phyloP scores from a whole-genome alignment of 2,797 vertebrate genomes.

The Micropoecilia bifurca region DNA sequence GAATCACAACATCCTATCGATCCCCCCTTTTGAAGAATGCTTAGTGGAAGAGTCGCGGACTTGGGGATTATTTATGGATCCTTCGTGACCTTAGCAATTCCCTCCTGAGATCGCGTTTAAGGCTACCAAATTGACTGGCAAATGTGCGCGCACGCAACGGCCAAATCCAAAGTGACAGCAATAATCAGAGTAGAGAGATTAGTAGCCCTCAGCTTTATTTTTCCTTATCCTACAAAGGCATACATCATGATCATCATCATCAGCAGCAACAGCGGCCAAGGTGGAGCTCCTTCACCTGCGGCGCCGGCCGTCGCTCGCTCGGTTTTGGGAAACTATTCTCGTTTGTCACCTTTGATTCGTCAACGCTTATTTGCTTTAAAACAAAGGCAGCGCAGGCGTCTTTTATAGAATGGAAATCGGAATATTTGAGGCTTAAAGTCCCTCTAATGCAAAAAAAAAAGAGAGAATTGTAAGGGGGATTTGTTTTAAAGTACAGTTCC shows the following conservation, averaged over 20 bases:
- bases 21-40: conserved; percentile 74
- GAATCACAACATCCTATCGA: conserved; percentile 77
- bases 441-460: conserved; percentile 4
- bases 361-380: conserved; percentile 37
- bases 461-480: not conserved
- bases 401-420: conserved; percentile 19
- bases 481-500: conserved; percentile 1
- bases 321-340: conserved; percentile 32
- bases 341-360: conserved; percentile 61
- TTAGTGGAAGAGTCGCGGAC: conserved; percentile 73
- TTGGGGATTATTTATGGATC: conserved; percentile 79
- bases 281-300: conserved; percentile 45
- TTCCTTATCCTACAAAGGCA: conserved; percentile 49
- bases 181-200: conserved; percentile 69
- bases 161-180: conserved; percentile 74
- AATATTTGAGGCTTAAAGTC: conserved; percentile 2
- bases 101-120: conserved; percentile 72
- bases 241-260: conserved; percentile 65
- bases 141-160: conserved; percentile 57
- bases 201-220: conserved; percentile 53
- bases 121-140: conserved; percentile 73
- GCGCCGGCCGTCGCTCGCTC: not conserved
- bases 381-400: conserved; percentile 23
- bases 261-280: conserved; percentile 10
- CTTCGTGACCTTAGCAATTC: conserved; percentile 73